phyloP scores from a whole-genome alignment of 2,113 vertebrate genomes.

The Grantiella picta region DNA sequence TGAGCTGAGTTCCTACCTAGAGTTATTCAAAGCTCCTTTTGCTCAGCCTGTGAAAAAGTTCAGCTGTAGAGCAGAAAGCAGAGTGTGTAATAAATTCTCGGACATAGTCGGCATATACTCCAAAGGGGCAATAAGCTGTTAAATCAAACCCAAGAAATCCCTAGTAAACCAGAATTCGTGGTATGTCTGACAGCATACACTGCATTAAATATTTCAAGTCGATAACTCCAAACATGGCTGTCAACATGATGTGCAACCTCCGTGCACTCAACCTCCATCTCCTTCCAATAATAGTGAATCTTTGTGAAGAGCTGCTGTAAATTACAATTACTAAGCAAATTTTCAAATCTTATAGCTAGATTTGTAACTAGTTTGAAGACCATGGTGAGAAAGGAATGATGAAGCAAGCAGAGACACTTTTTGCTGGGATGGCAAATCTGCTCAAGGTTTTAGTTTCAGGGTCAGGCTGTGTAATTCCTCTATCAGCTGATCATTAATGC shows the following conservation, averaged over 20 bases:
- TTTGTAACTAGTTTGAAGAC: neutral
- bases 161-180: neutral
- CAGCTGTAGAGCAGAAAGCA: neutral
- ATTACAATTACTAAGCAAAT: neutral
- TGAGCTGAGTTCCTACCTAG: neutral
- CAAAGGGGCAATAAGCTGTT: neutral
- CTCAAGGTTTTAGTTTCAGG: neutral
- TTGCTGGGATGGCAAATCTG: neutral
- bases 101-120: neutral
- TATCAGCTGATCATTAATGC: neutral
- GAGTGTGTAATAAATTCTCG: neutral
- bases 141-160: slow-evolving; percentile 14
- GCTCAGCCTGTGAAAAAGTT: neutral
- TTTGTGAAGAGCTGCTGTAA: neutral
- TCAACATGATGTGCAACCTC: neutral
- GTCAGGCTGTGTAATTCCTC: neutral
- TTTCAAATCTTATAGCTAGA: neutral
- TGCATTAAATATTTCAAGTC: neutral
- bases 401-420: neutral
- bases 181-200: neutral
- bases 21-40: neutral
- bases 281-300: neutral
- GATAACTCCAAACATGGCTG: accelerated
- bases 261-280: neutral
- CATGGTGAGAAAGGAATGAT: neutral